Evolutionary conservation across 2,888 invertebrate species (phyloP).

Genomic region (Patella pellucida): DNA sequence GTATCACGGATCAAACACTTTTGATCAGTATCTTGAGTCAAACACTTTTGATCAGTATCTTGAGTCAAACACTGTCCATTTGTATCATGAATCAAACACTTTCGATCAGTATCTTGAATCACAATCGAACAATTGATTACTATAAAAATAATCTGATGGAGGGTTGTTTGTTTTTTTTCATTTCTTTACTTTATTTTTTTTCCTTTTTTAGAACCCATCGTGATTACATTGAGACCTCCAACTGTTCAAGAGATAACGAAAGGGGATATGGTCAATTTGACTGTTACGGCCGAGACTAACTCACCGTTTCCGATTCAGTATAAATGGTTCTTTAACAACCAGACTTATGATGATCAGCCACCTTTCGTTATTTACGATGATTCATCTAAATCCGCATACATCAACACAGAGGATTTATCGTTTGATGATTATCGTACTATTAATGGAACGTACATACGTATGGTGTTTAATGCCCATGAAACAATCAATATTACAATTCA

Average conservation of each 20-base stretch:
- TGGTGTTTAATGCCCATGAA: conserved; percentile 22
- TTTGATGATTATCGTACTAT: conserved; percentile 25
- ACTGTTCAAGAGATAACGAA: conserved; percentile 21
- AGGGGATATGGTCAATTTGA: conserved; percentile 35
- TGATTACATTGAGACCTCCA: conserved; percentile 10
- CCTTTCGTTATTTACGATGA: conserved; percentile 24
- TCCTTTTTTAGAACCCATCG: conserved; percentile 32
- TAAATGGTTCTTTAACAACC: conserved; percentile 32
- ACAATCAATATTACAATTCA: neutral
- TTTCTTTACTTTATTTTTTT: neutral
- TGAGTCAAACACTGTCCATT: too few species aligned
- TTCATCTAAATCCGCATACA: conserved; percentile 21
- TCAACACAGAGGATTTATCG: conserved; percentile 32
- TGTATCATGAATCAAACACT: too few species aligned
- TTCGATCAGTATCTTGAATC: too few species aligned
- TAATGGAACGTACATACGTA: conserved; percentile 26
- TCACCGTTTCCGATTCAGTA: conserved; percentile 19
- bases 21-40: too few species aligned
- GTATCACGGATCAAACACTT: too few species aligned
- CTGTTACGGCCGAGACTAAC: conserved; percentile 30
- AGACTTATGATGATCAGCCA: conserved; percentile 17
- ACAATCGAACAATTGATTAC: too few species aligned
- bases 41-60: too few species aligned
- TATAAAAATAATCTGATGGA: too few species aligned
- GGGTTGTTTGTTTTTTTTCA: neutral